phyloP scores from a whole-genome alignment of 2,888 invertebrate genomes.

The Seladonia tumulorum region DNA sequence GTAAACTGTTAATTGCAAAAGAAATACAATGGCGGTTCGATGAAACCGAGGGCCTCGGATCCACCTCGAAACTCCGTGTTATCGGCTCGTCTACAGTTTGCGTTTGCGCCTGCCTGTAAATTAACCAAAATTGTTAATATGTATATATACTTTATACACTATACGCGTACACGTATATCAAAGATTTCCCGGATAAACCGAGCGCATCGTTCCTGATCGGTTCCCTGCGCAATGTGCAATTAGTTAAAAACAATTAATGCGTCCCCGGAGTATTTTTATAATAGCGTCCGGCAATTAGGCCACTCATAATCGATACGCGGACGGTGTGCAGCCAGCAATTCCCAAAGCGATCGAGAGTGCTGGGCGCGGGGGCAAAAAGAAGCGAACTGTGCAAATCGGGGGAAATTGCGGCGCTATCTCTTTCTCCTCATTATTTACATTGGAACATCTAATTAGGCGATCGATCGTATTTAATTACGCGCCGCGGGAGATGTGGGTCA shows the following conservation, averaged over 20 bases:
- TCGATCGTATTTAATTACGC: constrained; percentile 10
- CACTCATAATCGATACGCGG: constrained; percentile 40
- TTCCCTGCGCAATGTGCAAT: constrained; percentile 28
- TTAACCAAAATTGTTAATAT: constrained; percentile 38
- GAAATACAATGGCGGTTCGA: background rate
- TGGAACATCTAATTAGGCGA: constrained; percentile 8
- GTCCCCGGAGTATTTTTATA: constrained; percentile 57
- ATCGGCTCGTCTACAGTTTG: constrained; percentile 15
- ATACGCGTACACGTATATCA: background rate
- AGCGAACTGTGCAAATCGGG: constrained; percentile 1
- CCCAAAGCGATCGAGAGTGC: constrained; percentile 32
- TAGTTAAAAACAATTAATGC: constrained; percentile 62
- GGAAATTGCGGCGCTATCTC: background rate
- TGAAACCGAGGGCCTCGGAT: background rate
- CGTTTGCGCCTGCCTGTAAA: constrained; percentile 33
- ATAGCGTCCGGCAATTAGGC: constrained; percentile 27
- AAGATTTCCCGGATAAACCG: background rate
- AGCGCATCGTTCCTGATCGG: background rate
- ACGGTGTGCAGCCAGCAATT: constrained; percentile 22
- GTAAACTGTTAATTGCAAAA: constrained; percentile 30
- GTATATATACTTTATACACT: background rate
- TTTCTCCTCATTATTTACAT: background rate
- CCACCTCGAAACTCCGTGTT: background rate
- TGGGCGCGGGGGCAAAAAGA: background rate
- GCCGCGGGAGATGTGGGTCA: background rate